These are phyloP conservation scores for Trachelipus rathkii DNA, from an alignment of 1,140 invertebrate genomes.

Conservation along the genomic window DNA sequence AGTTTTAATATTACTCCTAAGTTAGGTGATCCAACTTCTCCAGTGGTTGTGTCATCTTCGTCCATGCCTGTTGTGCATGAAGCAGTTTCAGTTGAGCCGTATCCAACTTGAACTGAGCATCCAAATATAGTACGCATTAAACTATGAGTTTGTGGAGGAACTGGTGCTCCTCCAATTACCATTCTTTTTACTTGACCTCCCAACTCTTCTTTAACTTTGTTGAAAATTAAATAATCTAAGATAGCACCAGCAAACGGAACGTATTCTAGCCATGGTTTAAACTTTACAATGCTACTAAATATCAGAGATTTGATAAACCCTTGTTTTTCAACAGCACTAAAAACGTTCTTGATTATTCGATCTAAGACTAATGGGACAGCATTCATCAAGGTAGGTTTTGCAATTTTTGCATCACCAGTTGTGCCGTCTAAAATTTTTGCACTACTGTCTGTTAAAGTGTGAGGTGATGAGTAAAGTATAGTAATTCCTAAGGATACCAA, in stretches of 20 bases:
- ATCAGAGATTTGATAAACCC: constrained; percentile 64
- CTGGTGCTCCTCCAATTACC: constrained; percentile 88
- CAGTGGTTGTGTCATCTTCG: constrained; percentile 69
- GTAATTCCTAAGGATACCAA: constrained; percentile 50
- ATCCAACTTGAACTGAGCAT: constrained; percentile 82
- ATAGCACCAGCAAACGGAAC: constrained; percentile 79
- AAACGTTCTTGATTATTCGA: constrained; percentile 54
- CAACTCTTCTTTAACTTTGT: constrained; percentile 69
- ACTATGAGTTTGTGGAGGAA: constrained; percentile 88
- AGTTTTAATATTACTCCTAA: constrained; percentile 80
- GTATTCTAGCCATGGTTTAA: constrained; percentile 79
- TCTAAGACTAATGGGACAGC: constrained; percentile 54
- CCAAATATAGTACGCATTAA: constrained; percentile 91
- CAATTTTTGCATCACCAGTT: constrained; percentile 56
- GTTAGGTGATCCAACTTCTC: constrained; percentile 84
- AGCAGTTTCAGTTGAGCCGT: constrained; percentile 94
- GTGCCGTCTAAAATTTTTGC: constrained; percentile 57
- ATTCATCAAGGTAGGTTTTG: constrained; percentile 59
- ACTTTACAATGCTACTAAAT: constrained; percentile 87
- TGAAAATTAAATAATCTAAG: constrained; percentile 71
- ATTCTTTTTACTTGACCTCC: constrained; percentile 82
- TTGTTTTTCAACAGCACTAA: constrained; percentile 72
- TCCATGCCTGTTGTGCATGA: constrained; percentile 88
- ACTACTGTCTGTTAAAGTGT: constrained; percentile 57
- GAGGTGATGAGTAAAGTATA: constrained; percentile 59